Evolutionary conservation across 2,113 vertebrate genomes (phyloP).

Genomic region (Scopus umbretta): DNA sequence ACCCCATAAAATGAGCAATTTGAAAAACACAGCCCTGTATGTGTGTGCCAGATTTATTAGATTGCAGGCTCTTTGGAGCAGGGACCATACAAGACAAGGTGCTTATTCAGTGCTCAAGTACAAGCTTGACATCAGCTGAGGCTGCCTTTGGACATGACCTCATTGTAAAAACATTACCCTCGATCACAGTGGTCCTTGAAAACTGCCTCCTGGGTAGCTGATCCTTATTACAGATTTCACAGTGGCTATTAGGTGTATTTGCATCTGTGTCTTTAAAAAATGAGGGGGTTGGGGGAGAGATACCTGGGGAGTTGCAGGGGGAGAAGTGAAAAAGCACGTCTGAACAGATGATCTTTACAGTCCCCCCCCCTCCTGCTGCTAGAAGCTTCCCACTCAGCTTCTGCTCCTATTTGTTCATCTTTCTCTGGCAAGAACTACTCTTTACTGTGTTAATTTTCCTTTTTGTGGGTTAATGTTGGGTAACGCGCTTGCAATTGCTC

Average conservation of each 20-base stretch:
- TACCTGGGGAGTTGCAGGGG: not conserved
- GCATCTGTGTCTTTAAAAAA: slow-evolving; percentile 20
- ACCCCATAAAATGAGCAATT: not conserved
- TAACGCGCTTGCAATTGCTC: slow-evolving; percentile 8
- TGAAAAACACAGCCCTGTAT: not conserved
- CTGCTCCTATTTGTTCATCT: slow-evolving; percentile 61
- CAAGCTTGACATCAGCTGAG: slow-evolving; percentile 2
- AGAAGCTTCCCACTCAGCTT: slow-evolving; percentile 64
- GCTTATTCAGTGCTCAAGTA: slow-evolving; percentile 13
- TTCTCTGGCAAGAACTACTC: slow-evolving; percentile 40
- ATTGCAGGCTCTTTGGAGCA: not conserved
- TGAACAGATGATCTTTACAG: slow-evolving; percentile 61
- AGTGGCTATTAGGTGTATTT: not conserved
- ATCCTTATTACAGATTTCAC: slow-evolving; percentile 17
- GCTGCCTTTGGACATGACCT: slow-evolving; percentile 41
- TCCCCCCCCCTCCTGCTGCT: slow-evolving; percentile 21
- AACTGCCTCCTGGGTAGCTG: not conserved
- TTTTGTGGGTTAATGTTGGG: slow-evolving; percentile 45
- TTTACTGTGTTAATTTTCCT: slow-evolving; percentile 42
- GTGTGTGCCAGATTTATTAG: not conserved
- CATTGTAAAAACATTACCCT: slow-evolving; percentile 40
- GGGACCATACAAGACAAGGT: not conserved
- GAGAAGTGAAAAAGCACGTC: slow-evolving; percentile 6
- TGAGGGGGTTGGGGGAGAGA: not conserved
- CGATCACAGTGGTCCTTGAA: slow-evolving; percentile 3